phyloP scores from a whole-genome alignment of 2,888 invertebrate genomes.

The Sericinus montela region DNA sequence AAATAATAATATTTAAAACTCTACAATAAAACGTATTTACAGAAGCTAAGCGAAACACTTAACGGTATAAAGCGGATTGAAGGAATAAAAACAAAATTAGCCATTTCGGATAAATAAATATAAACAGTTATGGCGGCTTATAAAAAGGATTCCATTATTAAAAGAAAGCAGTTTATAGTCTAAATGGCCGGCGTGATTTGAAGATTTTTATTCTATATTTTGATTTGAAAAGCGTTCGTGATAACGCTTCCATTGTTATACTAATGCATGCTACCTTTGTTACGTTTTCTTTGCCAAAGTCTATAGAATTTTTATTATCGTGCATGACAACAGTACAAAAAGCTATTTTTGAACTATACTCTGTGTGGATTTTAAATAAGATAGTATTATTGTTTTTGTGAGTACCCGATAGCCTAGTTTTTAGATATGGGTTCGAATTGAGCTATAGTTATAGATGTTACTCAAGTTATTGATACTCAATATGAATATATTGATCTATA shows the following conservation, averaged over 20 bases:
- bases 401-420: too few species aligned
- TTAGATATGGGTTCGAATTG: too few species aligned
- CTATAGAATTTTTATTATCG: conserved; percentile 6
- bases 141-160: conserved; percentile 5
- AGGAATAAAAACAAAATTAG: conserved; percentile 1
- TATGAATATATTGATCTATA: too few species aligned
- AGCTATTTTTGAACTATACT: too few species aligned
- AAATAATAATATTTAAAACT: neutral
- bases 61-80: neutral
- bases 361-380: too few species aligned
- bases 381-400: too few species aligned
- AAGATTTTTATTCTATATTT: conserved; percentile 21
- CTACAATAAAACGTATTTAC: neutral
- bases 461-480: too few species aligned
- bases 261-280: conserved; percentile 12
- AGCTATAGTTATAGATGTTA: too few species aligned
- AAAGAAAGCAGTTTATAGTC: conserved; percentile 25
- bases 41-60: neutral
- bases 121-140: neutral
- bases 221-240: conserved; percentile 1
- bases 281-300: neutral
- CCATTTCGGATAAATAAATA: neutral
- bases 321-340: too few species aligned
- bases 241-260: conserved; percentile 13
- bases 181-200: conserved; percentile 12